Evolutionary conservation across 1,140 invertebrate species (phyloP).

Genomic region (Aleiodes sp.): DNA sequence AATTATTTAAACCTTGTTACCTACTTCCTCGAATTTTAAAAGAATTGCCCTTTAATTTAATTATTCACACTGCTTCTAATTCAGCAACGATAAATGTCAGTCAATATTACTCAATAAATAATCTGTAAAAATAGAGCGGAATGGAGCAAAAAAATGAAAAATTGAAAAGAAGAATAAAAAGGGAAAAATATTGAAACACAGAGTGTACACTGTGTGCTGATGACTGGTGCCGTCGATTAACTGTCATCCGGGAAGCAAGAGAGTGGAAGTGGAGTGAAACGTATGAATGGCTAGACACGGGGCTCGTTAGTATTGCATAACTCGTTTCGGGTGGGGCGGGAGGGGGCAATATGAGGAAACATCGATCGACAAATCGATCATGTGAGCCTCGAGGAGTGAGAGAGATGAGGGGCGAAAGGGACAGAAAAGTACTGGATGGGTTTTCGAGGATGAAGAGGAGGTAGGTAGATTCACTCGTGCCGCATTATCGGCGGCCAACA

Average conservation of each 20-base stretch:
- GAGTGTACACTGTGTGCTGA: constrained; percentile 3
- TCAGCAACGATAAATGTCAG: not conserved
- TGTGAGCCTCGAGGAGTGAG: not conserved
- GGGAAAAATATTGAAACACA: not conserved
- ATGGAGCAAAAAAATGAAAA: not conserved
- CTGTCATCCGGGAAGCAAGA: constrained; percentile 33
- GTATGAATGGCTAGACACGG: constrained; percentile 34
- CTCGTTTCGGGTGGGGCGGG: not conserved
- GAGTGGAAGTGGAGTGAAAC: constrained; percentile 18
- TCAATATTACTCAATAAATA: not conserved
- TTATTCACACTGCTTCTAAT: not conserved
- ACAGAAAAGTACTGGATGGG: not conserved
- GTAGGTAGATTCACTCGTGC: constrained; percentile 23
- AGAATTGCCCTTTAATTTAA: too few species aligned
- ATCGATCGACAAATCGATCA: constrained; percentile 42
- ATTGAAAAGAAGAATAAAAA: not conserved
- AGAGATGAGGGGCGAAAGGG: not conserved
- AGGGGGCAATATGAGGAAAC: constrained; percentile 34
- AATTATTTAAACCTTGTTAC: too few species aligned
- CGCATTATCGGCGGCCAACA: constrained; percentile 26
- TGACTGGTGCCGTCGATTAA: constrained; percentile 29
- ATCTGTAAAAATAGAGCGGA: not conserved
- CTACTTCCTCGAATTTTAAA: too few species aligned
- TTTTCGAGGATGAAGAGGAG: constrained; percentile 8
- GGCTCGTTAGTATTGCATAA: constrained; percentile 38